A percentile compares a stretch with the other conserved stretches of the same genome.
phyloP scores from a whole-genome alignment of 2,797 vertebrate species.

The Onychomys arenicola region DNA sequence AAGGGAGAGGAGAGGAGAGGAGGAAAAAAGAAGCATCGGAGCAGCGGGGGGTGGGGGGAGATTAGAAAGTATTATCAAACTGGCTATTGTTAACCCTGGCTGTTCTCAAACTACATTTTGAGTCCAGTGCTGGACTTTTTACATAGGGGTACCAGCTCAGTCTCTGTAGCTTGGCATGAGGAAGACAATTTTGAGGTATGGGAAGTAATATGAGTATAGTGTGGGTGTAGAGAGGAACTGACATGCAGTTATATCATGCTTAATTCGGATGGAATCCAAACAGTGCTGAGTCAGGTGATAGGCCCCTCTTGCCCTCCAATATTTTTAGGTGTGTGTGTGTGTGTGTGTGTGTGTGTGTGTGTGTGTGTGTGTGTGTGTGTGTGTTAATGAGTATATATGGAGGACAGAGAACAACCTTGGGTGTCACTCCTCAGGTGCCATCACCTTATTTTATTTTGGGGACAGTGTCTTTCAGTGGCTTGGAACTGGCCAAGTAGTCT shows the following conservation, averaged over 20 bases:
- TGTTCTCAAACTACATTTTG: neutral
- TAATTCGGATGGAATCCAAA: neutral
- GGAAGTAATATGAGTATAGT: neutral
- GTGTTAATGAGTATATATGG: too few relatives aligned
- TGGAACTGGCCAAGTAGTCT: neutral
- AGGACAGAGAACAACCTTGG: neutral
- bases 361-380: neutral
- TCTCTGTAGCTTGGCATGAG: neutral
- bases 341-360: neutral
- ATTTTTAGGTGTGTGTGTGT: neutral
- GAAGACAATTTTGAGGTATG: neutral
- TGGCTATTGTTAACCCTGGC: neutral
- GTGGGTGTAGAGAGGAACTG: neutral
- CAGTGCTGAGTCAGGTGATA: neutral
- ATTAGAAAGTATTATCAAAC: neutral
- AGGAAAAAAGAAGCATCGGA: too few relatives aligned
- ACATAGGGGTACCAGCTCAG: neutral
- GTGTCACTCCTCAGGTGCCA: neutral
- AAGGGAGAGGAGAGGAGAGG: neutral
- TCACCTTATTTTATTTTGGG: neutral
- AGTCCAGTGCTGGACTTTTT: neutral
- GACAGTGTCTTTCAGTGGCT: neutral
- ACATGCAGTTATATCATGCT: neutral
- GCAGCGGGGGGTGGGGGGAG: accelerated
- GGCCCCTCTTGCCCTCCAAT: neutral